Base-by-base conservation (phyloP, 1,140 invertebrate genomes). In the Frieseomelitta varia region DNA sequence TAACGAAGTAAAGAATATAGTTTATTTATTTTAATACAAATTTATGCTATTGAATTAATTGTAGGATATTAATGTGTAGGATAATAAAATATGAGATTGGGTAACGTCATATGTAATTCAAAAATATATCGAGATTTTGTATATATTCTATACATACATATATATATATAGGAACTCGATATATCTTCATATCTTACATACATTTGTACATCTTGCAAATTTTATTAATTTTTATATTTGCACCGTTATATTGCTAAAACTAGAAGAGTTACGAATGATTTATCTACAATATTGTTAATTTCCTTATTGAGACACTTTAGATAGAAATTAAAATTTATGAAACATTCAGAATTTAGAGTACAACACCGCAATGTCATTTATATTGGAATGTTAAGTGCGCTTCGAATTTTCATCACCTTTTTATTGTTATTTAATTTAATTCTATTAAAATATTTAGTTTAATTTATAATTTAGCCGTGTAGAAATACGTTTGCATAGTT, bases 161-260 rank as follows among this genome's bases (percentile, higher is more conserved):
- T n/a, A n/a, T n/a, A n/a, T 24, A n/a, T 58, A 58, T 21, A 58
- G 56, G 10, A 58, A 24, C n/a, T n/a, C 58, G 58, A 61, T 61
- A 61, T 61, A 61, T n/a, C n/a, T n/a, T 61, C 58, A 61, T 24
- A n/a, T 61, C 24, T 61, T 61, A 4, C 24, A 24, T 68, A 68
- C 61, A 75, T 81, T 76, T 76, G 61, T 63, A 77, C 61, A 68
- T 47, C 3, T 47, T 67, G 61, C 27, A 8, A n/a, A 82, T 77
- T 24, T 76, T 21, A n/a, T 76, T 55, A 65, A 82, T 21, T 51
- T 76, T 19, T 67, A 19, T 76, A 76, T 67, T 81, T 74, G 72
- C 80, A 81, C 47, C 51, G 39, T 75, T 65, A 55, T 67, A 47
- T 53, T 34, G 27, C 61, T 74, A 74, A 27, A 73, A 24, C 30